Percentiles rank a stretch among this genome's conserved stretches.
phyloP scores from a whole-genome alignment of 2,888 invertebrate genomes.

The Lampropteryx suffumata region DNA sequence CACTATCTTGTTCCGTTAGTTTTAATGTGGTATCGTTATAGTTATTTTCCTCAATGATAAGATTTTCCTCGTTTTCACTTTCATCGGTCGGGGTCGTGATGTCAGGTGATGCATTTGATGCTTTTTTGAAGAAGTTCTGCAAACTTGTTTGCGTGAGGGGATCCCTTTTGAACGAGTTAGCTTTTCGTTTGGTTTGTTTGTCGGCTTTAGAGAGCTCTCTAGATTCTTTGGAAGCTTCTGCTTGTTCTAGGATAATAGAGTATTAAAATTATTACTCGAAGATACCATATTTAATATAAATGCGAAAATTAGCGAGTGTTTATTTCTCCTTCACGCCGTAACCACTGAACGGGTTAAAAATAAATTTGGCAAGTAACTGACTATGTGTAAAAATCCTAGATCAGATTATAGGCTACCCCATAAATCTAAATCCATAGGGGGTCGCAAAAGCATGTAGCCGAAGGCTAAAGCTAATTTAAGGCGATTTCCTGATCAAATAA shows the following conservation, averaged over 20 bases:
- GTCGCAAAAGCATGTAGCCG: too few relatives aligned
- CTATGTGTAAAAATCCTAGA: too few relatives aligned
- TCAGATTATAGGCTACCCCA: too few relatives aligned
- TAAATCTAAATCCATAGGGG: too few relatives aligned
- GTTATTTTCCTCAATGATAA: conserved; percentile 60
- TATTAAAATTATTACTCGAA: not conserved
- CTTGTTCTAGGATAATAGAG: conserved; percentile 40
- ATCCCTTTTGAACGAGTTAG: conserved; percentile 75
- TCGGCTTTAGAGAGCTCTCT: conserved; percentile 69
- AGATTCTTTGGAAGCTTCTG: conserved; percentile 43
- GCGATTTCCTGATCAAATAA: too few relatives aligned
- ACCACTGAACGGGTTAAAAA: too few relatives aligned
- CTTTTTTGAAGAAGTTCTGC: conserved; percentile 66
- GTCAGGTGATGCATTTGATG: conserved; percentile 49
- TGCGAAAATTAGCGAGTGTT: too few relatives aligned
- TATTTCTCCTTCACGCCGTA: too few relatives aligned
- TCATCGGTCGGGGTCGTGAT: conserved; percentile 46
- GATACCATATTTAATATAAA: too few relatives aligned
- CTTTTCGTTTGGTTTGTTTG: conserved; percentile 71
- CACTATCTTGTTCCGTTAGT: conserved; percentile 38
- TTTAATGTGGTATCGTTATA: conserved; percentile 48
- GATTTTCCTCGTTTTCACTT: conserved; percentile 56
- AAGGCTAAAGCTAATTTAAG: too few relatives aligned
- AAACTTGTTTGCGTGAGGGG: conserved; percentile 74
- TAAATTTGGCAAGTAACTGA: too few relatives aligned